Base-by-base conservation (phyloP, 2,888 invertebrate species). In the Phaonia tiefii region DNA sequence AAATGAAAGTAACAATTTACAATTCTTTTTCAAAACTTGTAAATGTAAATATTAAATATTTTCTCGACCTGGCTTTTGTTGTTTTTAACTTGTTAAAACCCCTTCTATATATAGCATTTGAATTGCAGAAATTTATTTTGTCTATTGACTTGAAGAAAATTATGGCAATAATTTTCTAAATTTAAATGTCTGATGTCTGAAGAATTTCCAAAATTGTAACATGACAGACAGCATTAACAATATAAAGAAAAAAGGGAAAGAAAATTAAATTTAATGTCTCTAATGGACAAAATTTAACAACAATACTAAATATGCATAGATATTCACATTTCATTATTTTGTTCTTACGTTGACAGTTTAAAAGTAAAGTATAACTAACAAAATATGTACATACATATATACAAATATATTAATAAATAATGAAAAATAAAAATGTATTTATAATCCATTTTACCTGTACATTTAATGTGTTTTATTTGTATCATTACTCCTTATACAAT, bases 371-470 rank as follows among this genome's bases (percentile, higher is more conserved):
- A 49, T 83, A 84, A 85, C 86, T 82, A 85, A 85, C 86, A 87
- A 86, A 83, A 81, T 5, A 31, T 5, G 8, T 31, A 31, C 8
- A 31, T 31, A 31, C 31, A 31, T 31, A 31, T 8, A 31, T 31
- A 31, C 8, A 5, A 31, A 3, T 31, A 31, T 31, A 31, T 31
- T 5, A 5, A 31, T 31, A 31, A 5, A 85, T 82, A 86, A 86
- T 84, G 88, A 87, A 88, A 88, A 87, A 88, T 88, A 87, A 87
- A 84, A 22, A 87, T 88, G 86, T 87, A 88, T 87, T 87, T 87
- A 87, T 87, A 84, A 81, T 71, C 46, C 51, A 82, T 69, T 79
- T 83, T 70, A 76, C 73, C 26, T 56, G 39, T 39, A 56, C 46
- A 49, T 15, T 10, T n/a, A n/a, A 10, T 20, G 46, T 42, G 46